Base-by-base conservation (phyloP, 2,113 vertebrate species). In the Oncorhynchus masou region DNA sequence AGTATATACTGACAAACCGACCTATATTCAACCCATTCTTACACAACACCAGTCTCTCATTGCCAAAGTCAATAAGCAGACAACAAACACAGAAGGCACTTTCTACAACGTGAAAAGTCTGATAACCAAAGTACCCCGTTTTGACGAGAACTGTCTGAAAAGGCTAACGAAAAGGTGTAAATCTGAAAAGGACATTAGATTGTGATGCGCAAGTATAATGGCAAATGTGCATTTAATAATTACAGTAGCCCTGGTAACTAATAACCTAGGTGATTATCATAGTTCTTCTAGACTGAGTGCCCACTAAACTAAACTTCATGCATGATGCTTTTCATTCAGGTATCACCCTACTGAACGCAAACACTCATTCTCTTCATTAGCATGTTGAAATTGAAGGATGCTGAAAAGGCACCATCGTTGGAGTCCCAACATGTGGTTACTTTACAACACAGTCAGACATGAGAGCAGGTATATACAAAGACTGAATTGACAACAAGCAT, bases 241-340 rank as follows among this genome's bases (percentile, higher is more conserved):
- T 70, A 77, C 66, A 74, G 66, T 69, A 51, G 74, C 13, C 70
- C 12, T 66, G 29, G 48, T 16, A 72, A 39, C 75, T 57, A 24
- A 49, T 29, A 13, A 64, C 54, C 67, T 25, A 27, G 12, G 9
- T 66, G 64, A 66, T 24, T 66, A 29, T 68, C 16, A 16, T 31
- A 20, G 29, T 68, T 4, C 1, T 31, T 19, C 15, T 68, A 68
- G 13, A 68, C 49, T 48, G 12, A 24, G 20, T 27, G 54, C 5
- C 39, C 2, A 24, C 24, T 73, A 16, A 74, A 70, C 27, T 73
- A n/a, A 74, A 70, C 39, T 27, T 69, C 9, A 75, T 6, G 1
- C n/a, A 15, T 20, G 34, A 48, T 70, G 22, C 68, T 70, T 39
- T 70, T 48, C 24, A 57, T 57, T 71, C 25, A 31, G 27, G 19